Percentiles rank a stretch among this genome's conserved stretches.
Conservation (phyloP, 2,888 invertebrate species). For the Formica aserva region DNA sequence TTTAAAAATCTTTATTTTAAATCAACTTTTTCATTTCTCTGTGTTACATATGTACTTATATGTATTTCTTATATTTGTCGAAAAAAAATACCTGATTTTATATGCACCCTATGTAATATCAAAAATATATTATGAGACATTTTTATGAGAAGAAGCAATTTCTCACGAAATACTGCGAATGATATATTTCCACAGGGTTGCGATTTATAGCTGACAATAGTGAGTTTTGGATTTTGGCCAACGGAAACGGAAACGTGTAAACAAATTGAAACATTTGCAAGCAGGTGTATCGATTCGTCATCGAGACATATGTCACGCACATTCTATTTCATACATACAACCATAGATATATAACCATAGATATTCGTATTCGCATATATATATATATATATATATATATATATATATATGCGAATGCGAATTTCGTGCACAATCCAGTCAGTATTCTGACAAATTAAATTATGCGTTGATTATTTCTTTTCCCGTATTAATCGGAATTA, state of each 20-base stretch:
- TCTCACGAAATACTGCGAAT: slow-evolving; percentile 11
- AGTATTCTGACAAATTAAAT: background rate
- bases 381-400: background rate
- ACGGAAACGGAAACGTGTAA: slow-evolving; percentile 50
- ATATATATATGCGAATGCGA: background rate
- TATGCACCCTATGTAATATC: background rate
- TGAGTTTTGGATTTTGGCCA: slow-evolving; percentile 48
- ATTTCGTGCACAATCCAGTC: background rate
- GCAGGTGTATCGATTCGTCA: slow-evolving; percentile 49
- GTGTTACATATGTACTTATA: background rate
- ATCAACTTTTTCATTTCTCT: background rate
- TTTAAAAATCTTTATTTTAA: background rate
- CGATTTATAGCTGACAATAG: slow-evolving; percentile 48
- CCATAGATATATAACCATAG: background rate
- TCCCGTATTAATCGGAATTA: slow-evolving; percentile 1
- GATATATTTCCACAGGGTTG: slow-evolving; percentile 13
- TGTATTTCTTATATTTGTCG: background rate
- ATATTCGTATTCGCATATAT: background rate
- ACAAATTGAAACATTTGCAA: slow-evolving; percentile 50
- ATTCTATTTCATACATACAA: slow-evolving; percentile 1
- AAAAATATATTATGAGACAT: slow-evolving; percentile 10
- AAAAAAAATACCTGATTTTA: background rate
- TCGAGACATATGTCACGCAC: slow-evolving; percentile 37
- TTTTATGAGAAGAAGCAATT: background rate
- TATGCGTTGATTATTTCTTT: background rate